phyloP scores from a whole-genome alignment of 2,797 vertebrate genomes.

The Morelia viridis region DNA sequence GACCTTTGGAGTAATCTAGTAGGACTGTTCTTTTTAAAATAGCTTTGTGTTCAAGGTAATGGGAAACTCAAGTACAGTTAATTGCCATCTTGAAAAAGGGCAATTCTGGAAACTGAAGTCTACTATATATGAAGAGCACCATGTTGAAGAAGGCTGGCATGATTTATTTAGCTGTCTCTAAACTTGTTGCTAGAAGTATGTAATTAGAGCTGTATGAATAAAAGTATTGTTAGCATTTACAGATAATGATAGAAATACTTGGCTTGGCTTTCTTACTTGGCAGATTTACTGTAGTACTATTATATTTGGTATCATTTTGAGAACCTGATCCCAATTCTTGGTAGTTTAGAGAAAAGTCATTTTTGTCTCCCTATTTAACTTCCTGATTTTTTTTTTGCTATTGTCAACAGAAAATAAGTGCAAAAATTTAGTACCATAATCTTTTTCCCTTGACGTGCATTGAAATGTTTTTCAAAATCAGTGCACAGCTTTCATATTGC shows the following conservation, averaged over 20 bases:
- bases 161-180: not conserved
- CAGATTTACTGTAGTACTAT: not conserved
- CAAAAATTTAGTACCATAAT: not conserved
- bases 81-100: not conserved
- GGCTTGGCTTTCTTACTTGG: not conserved
- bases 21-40: not conserved
- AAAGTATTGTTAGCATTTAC: not conserved
- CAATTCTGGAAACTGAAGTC: not conserved
- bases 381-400: not conserved
- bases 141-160: not conserved
- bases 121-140: not conserved
- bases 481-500: not conserved
- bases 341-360: not conserved
- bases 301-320: not conserved
- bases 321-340: not conserved
- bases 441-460: not conserved
- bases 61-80: not conserved
- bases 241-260: not conserved
- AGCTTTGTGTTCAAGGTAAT: not conserved
- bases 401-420: not conserved
- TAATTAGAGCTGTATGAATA: not conserved
- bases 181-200: not conserved
- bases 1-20: not conserved
- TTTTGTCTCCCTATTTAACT: not conserved
- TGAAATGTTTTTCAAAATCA: not conserved